phyloP scores from a whole-genome alignment of 2,113 vertebrate species.

The Astur gentilis region DNA sequence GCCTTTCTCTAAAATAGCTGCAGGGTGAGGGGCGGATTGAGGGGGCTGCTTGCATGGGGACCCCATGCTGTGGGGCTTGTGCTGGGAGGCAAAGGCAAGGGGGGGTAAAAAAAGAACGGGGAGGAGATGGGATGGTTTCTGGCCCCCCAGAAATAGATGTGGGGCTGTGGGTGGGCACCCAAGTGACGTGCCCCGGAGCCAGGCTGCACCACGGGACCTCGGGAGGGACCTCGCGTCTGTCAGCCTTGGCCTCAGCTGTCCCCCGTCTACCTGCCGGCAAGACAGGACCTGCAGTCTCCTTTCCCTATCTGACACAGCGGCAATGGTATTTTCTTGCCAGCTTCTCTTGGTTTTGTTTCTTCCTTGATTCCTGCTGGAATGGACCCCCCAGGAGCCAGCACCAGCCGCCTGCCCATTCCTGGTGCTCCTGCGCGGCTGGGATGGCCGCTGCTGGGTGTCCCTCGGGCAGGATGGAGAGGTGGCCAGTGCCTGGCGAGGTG shows the following conservation, averaged over 20 bases:
- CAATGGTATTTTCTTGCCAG: not conserved
- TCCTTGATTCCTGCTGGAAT: not conserved
- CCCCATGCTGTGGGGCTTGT: not conserved
- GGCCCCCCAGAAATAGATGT: not conserved
- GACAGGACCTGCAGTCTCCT: not conserved
- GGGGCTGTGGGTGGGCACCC: not conserved
- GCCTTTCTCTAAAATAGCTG: slow-evolving; percentile 43
- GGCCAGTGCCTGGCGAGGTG: not conserved
- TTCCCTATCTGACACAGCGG: not conserved
- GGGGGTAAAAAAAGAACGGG: not conserved
- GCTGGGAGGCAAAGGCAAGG: not conserved
- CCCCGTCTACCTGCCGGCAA: not conserved
- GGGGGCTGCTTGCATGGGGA: not conserved
- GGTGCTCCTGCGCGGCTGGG: not conserved
- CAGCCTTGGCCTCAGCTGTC: not conserved
- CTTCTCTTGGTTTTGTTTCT: not conserved
- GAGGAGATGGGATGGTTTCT: not conserved
- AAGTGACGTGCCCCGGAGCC: accelerated
- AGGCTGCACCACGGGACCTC: not conserved
- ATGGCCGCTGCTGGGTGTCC: not conserved
- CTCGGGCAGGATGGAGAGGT: not conserved
- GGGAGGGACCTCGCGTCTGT: not conserved
- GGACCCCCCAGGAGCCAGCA: not conserved
- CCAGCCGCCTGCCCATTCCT: not conserved
- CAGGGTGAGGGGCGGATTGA: not conserved